phyloP scores from a whole-genome alignment of 1,140 invertebrate genomes.

The Drosophila insularis region DNA sequence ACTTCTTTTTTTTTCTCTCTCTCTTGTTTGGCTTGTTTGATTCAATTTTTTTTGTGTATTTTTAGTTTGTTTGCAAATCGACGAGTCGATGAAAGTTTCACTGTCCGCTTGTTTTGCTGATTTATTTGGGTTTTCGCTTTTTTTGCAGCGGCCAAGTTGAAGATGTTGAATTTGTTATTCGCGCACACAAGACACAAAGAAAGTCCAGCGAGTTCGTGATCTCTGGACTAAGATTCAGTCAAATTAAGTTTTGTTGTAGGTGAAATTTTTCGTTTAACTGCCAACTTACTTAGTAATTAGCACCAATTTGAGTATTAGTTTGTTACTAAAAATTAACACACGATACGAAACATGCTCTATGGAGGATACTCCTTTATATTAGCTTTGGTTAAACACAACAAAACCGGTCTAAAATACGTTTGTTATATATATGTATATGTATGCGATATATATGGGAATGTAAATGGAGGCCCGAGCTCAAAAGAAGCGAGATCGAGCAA shows the following conservation, averaged over 20 bases:
- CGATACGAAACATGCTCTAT: neutral
- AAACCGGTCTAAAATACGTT: conserved; percentile 32
- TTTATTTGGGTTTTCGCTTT: conserved; percentile 7
- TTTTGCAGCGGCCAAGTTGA: neutral
- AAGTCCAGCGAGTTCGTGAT: conserved; percentile 7
- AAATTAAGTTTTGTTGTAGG: neutral
- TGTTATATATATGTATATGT: conserved; percentile 3
- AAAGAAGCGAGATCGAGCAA: conserved; percentile 4
- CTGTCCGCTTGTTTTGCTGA: neutral
- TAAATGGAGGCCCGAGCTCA: neutral
- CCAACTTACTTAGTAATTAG: conserved; percentile 2
- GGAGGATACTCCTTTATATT: neutral
- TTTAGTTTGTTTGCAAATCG: conserved; percentile 10
- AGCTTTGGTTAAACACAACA: neutral
- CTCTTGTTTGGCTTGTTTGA: conserved; percentile 5
- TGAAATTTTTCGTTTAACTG: neutral
- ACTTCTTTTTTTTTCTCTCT: neutral
- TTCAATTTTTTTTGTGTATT: neutral
- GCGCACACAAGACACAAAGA: neutral
- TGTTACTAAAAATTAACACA: neutral
- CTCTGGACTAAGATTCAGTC: neutral
- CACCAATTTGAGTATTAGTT: neutral
- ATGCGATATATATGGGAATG: conserved; percentile 7
- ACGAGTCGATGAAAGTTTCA: conserved; percentile 17
- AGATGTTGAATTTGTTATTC: conserved; percentile 7